These are phyloP conservation scores for Rhinella marina DNA, from an alignment of 2,797 vertebrate species.

Conservation along the genomic window DNA sequence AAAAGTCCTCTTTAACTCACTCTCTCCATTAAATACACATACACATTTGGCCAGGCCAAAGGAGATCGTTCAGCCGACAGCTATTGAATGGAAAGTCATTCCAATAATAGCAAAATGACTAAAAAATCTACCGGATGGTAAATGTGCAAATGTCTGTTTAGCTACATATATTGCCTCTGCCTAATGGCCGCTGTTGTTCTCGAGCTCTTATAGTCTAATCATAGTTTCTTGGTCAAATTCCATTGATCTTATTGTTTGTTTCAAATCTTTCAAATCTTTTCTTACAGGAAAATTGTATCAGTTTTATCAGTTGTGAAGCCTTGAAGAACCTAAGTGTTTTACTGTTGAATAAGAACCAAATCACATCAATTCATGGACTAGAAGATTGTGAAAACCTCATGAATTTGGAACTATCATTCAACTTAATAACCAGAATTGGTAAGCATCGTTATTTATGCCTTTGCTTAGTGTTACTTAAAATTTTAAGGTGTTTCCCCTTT, in stretches of 20 bases:
- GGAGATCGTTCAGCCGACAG: too few relatives aligned
- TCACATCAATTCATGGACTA: constrained; percentile 87
- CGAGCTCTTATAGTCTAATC: too few relatives aligned
- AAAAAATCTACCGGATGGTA: too few relatives aligned
- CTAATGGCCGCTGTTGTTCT: neutral
- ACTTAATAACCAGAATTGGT: constrained; percentile 89
- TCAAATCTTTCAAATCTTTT: constrained; percentile 60
- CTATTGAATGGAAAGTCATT: too few relatives aligned
- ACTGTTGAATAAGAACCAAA: constrained; percentile 81
- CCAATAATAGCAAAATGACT: too few relatives aligned
- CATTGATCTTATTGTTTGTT: neutral
- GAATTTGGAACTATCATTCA: constrained; percentile 87
- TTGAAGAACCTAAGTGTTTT: constrained; percentile 82
- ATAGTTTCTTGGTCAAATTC: too few relatives aligned
- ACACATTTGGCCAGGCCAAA: too few relatives aligned
- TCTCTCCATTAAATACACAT: too few relatives aligned
- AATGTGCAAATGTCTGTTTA: neutral
- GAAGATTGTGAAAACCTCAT: constrained; percentile 80
- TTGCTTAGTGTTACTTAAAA: too few relatives aligned
- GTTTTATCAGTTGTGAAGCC: constrained; percentile 81
- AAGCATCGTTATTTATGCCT: constrained; percentile 66
- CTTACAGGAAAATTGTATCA: constrained; percentile 88
- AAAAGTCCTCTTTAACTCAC: too few relatives aligned
- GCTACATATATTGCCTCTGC: neutral
- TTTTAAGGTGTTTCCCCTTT: too few relatives aligned